Evolutionary conservation across 2,888 invertebrate genomes (phyloP).

Genomic region (Tetrapedia diversipes): DNA sequence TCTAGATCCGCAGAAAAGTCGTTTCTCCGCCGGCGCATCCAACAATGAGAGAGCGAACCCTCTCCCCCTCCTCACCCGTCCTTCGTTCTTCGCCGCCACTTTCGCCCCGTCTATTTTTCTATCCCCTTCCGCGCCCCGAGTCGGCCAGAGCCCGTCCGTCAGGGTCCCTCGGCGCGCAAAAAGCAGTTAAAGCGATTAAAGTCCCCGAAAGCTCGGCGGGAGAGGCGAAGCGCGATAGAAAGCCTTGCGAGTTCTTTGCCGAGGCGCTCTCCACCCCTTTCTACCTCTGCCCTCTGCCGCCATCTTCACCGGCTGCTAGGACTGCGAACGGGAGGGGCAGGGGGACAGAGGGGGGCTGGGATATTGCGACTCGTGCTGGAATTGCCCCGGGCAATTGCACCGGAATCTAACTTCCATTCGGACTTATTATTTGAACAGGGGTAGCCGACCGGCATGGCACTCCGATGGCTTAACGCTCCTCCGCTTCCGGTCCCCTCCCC

Average conservation of each 20-base stretch:
- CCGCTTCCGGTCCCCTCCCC: conserved; percentile 47
- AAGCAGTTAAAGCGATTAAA: conserved; percentile 74
- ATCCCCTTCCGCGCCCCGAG: conserved; percentile 44
- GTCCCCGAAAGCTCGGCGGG: conserved; percentile 69
- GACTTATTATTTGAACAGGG: conserved; percentile 78
- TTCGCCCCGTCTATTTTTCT: conserved; percentile 62
- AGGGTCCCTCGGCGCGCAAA: conserved; percentile 62
- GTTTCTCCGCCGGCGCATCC: conserved; percentile 55
- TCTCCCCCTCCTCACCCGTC: conserved; percentile 12
- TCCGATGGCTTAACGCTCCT: conserved; percentile 63
- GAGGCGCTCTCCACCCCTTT: conserved; percentile 12
- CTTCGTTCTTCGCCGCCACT: conserved; percentile 46
- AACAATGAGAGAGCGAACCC: conserved; percentile 57
- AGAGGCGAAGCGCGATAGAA: conserved; percentile 67
- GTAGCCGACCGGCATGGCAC: conserved; percentile 49
- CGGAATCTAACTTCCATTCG: conserved; percentile 74
- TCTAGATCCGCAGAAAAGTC: conserved; percentile 65
- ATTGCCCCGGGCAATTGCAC: conserved; percentile 72
- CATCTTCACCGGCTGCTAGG: conserved; percentile 28
- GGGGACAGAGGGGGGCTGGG: conserved; percentile 11
- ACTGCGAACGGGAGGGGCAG: not conserved
- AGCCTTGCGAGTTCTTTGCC: conserved; percentile 68
- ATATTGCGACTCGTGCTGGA: conserved; percentile 70
- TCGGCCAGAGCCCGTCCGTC: conserved; percentile 58
- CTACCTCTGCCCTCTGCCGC: conserved; percentile 23